A percentile compares a stretch with the other conserved stretches of the same genome.
Evolutionary conservation across 1,140 invertebrate genomes (phyloP).

Genomic region (Drosophila nannoptera): DNA sequence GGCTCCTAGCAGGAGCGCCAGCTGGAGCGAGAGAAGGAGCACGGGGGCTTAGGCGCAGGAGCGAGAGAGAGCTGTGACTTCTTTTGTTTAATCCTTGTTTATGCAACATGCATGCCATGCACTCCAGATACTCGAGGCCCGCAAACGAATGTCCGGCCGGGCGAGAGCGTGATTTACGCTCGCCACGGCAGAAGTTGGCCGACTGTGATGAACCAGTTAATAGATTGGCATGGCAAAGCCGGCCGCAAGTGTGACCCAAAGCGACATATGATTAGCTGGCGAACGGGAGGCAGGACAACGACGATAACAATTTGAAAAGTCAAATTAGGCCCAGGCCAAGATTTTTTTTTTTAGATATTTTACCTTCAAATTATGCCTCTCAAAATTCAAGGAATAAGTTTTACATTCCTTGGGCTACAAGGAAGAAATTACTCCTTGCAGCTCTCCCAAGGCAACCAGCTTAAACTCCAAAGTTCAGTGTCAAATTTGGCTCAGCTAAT

Average conservation of each 20-base stretch:
- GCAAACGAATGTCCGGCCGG: slow-evolving; percentile 48
- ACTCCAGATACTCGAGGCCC: not conserved
- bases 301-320: not conserved
- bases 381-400: no score
- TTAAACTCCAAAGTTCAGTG: not conserved
- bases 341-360: no score
- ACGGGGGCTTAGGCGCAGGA: slow-evolving; percentile 2
- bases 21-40: not conserved
- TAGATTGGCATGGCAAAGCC: slow-evolving; percentile 29
- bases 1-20: not conserved
- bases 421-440: not conserved
- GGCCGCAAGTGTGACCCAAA: slow-evolving; percentile 6
- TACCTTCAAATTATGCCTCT: no score
- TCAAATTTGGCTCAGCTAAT: slow-evolving; percentile 35
- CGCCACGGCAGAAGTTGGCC: slow-evolving; percentile 9
- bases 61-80: slow-evolving; percentile 28
- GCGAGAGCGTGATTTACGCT: slow-evolving; percentile 52
- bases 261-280: slow-evolving; percentile 16
- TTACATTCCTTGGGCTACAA: not conserved
- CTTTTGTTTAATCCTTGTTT: slow-evolving; percentile 73
- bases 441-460: not conserved
- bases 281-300: not conserved
- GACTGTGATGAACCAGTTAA: slow-evolving; percentile 28
- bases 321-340: no score
- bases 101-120: slow-evolving; percentile 72